Evolutionary conservation across 2,888 invertebrate species (phyloP).

Genomic region (Strigamia transsilvanica): DNA sequence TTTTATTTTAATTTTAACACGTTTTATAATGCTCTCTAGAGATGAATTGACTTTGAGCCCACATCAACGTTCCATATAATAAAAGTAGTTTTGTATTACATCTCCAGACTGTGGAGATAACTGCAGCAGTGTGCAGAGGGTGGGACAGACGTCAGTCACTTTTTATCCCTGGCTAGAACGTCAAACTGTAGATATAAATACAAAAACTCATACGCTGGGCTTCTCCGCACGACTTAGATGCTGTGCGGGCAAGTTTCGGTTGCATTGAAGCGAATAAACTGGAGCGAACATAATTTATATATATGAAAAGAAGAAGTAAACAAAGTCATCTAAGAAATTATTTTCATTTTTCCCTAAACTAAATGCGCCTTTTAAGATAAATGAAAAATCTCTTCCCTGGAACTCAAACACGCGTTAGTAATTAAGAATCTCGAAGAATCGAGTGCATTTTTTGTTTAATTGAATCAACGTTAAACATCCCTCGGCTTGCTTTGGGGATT

Average conservation of each 20-base stretch:
- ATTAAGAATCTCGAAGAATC: background rate
- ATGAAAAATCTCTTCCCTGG: background rate
- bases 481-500: background rate
- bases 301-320: background rate
- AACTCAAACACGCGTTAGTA: background rate
- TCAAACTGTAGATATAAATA: no score
- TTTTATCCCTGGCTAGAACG: background rate
- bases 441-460: background rate
- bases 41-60: background rate
- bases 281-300: background rate
- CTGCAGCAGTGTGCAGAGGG: background rate
- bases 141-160: slow-evolving; percentile 5
- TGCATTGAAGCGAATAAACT: background rate
- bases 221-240: background rate
- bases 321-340: background rate
- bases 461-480: background rate
- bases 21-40: background rate
- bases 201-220: background rate
- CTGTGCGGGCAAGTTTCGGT: background rate
- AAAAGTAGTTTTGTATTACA: background rate
- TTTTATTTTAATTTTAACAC: background rate
- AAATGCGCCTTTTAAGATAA: background rate
- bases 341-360: background rate
- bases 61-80: background rate
- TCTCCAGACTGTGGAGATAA: background rate